Percentiles rank a stretch among this genome's conserved stretches.
Evolutionary conservation across 2,888 invertebrate genomes (phyloP).

Genomic region (Poecilobothrus nobilitatus): DNA sequence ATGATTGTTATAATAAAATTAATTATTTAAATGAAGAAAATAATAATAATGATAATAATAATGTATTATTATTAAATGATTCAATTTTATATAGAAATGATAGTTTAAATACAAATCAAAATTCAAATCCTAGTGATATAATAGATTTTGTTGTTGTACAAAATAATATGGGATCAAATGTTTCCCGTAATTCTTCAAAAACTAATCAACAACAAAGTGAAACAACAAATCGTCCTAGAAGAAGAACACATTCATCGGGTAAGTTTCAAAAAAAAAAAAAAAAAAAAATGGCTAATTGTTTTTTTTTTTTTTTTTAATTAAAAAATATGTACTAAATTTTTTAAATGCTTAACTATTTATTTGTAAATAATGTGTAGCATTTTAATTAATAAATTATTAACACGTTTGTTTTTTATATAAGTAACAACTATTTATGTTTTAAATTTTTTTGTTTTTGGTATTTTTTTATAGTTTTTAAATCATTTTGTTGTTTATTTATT

Average conservation of each 20-base stretch:
- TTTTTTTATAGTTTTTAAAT: no score
- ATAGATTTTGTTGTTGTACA: conserved; percentile 9
- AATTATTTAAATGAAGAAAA: background rate
- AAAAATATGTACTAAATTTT: no score
- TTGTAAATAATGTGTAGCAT: no score
- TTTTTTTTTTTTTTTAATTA: no score
- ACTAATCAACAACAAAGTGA: conserved; percentile 1
- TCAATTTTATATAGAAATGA: background rate
- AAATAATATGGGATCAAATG: conserved; percentile 64
- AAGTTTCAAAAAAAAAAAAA: conserved; percentile 13
- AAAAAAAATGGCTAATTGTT: background rate
- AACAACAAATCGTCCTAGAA: conserved; percentile 41
- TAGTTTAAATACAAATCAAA: background rate
- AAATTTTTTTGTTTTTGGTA: no score
- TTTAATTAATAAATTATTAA: no score
- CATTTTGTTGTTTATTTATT: no score
- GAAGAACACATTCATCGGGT: conserved; percentile 26
- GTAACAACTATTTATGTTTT: no score
- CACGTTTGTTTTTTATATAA: no score
- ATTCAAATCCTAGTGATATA: conserved; percentile 2
- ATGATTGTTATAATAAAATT: background rate
- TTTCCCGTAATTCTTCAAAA: conserved; percentile 60
- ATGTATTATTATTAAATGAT: background rate
- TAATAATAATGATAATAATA: background rate
- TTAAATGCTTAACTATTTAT: no score